Conservation (phyloP, 2,888 invertebrate species). For the Lochmaea crataegi region DNA sequence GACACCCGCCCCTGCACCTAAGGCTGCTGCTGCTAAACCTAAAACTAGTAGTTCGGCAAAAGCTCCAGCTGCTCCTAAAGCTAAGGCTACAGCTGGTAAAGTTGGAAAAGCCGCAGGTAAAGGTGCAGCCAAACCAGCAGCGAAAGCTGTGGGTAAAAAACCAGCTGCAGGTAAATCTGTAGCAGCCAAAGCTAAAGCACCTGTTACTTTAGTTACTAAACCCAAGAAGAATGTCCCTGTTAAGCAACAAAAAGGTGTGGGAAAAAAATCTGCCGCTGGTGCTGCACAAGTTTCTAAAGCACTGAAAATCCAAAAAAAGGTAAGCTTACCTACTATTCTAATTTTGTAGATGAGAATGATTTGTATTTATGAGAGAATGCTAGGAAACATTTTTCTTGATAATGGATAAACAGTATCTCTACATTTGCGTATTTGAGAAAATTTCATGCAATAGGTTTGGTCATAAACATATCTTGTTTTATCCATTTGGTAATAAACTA, state of each 20-base stretch:
- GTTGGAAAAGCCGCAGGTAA: conserved; percentile 56
- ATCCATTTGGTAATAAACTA: no score
- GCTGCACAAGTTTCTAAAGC: conserved; percentile 76
- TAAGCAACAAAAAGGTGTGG: conserved; percentile 69
- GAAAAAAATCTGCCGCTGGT: conserved; percentile 62
- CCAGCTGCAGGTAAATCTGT: conserved; percentile 58
- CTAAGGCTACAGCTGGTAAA: conserved; percentile 40
- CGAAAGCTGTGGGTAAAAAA: conserved; percentile 47
- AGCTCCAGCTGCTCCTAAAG: conserved; percentile 50
- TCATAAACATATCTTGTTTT: no score
- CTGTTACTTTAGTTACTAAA: conserved; percentile 67
- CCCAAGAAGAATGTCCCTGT: conserved; percentile 69
- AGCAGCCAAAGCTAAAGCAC: conserved; percentile 52
- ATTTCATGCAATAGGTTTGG: no score
- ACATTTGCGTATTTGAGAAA: no score
- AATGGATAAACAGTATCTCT: no score
- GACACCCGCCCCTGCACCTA: conserved; percentile 50
- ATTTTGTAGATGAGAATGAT: no score
- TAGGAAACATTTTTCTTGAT: no score
- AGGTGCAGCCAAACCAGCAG: conserved; percentile 54
- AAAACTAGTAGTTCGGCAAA: conserved; percentile 55
- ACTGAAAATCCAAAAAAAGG: conserved; percentile 87
- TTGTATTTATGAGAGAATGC: no score
- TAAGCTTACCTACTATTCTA: conserved; percentile 57
- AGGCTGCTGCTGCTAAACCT: conserved; percentile 61